These are phyloP conservation scores for Callipepla californica DNA, from an alignment of 2,113 vertebrate genomes.

Conservation along the genomic window DNA sequence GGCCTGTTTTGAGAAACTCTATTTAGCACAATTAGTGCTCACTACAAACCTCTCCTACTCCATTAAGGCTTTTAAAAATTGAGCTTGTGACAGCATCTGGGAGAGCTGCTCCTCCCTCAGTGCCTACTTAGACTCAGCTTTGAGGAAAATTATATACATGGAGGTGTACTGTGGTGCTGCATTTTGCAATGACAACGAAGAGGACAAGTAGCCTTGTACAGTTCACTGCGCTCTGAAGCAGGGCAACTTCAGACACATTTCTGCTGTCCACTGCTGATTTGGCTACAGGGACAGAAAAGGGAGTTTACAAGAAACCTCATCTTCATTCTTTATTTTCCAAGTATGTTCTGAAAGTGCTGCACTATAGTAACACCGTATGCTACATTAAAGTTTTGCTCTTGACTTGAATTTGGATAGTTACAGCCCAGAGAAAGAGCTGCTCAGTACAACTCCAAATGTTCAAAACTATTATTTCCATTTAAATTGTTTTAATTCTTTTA, in stretches of 20 bases:
- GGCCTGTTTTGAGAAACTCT: neutral
- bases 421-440: neutral
- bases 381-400: neutral
- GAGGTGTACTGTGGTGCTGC: neutral
- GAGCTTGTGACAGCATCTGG: neutral
- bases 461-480: neutral
- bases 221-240: neutral
- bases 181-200: neutral
- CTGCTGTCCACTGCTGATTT: neutral
- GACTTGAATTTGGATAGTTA: neutral
- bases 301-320: neutral
- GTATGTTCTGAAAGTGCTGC: neutral
- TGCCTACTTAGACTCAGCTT: neutral
- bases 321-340: neutral
- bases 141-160: neutral
- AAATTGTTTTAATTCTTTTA: neutral
- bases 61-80: neutral
- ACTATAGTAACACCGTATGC: neutral
- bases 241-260: neutral
- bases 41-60: neutral
- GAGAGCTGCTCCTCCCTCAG: neutral
- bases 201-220: neutral
- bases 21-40: neutral
- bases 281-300: neutral
- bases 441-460: neutral